A percentile compares a stretch with the other conserved stretches of the same genome.
These are phyloP conservation scores for Streblospio benedicti DNA, from an alignment of 1,140 invertebrate genomes.

Conservation along the genomic window DNA sequence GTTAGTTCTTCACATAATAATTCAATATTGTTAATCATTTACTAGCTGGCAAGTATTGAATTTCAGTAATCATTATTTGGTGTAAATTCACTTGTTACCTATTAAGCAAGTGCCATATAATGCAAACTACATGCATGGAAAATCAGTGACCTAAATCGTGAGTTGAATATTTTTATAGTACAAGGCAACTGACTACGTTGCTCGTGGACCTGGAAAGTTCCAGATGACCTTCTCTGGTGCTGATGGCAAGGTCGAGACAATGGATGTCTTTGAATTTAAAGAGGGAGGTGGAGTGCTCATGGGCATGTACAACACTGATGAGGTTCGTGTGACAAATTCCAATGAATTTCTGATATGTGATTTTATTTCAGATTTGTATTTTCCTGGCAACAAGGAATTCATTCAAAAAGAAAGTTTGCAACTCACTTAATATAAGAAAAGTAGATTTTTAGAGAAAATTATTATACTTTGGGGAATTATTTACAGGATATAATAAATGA, in stretches of 20 bases:
- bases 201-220: slow-evolving; percentile 75
- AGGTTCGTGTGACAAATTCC: slow-evolving; percentile 37
- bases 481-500: no score
- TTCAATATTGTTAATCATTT: not conserved
- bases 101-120: no score
- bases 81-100: no score
- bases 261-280: slow-evolving; percentile 65
- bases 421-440: no score
- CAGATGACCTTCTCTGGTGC: slow-evolving; percentile 72
- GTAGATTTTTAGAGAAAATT: no score
- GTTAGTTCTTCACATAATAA: slow-evolving; percentile 36
- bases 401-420: no score
- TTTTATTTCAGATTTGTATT: not conserved
- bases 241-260: slow-evolving; percentile 45
- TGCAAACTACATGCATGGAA: no score
- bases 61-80: not conserved
- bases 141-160: no score
- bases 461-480: no score
- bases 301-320: slow-evolving; percentile 96
- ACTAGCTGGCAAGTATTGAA: not conserved
- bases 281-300: slow-evolving; percentile 81
- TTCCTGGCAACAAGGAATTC: no score
- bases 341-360: not conserved
- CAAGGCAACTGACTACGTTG: slow-evolving; percentile 89
- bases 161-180: slow-evolving; percentile 61